Conservation (phyloP, 2,797 vertebrate genomes). For the Parauchenoglanis punctatus region DNA sequence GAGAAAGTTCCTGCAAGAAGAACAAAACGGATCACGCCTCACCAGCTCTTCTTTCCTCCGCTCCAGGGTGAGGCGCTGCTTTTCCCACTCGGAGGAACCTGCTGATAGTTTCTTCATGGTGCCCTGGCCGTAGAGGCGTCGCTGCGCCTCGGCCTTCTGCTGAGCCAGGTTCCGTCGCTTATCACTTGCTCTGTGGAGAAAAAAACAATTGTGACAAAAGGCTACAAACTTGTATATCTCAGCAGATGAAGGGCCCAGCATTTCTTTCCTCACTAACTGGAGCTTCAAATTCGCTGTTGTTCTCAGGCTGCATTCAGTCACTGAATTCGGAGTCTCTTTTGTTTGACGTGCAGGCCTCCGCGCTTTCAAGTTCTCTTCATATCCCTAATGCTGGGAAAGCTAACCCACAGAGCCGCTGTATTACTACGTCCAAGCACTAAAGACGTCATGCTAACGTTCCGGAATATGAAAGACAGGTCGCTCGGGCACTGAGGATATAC, state of each 20-base stretch:
- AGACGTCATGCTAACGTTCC: constrained; percentile 28
- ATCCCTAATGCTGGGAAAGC: constrained; percentile 20
- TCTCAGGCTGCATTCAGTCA: constrained; percentile 70
- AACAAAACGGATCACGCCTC: constrained; percentile 36
- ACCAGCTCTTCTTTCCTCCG: constrained; percentile 94
- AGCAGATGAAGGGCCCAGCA: constrained; percentile 45
- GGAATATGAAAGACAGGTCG: constrained; percentile 40
- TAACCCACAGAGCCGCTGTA: constrained; percentile 24
- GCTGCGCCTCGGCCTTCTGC: constrained; percentile 95
- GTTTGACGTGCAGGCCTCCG: constrained; percentile 62
- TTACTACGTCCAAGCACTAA: constrained; percentile 30
- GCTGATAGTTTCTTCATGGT: constrained; percentile 86
- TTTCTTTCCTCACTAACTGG: constrained; percentile 73
- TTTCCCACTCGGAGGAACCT: constrained; percentile 92
- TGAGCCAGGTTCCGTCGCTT: constrained; percentile 94
- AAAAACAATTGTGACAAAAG: constrained; percentile 46
- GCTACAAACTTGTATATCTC: constrained; percentile 48
- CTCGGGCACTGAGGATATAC: constrained; percentile 37
- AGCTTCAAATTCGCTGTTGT: constrained; percentile 78
- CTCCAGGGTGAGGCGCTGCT: constrained; percentile 90
- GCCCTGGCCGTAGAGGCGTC: constrained; percentile 91
- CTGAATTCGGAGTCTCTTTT: constrained; percentile 55
- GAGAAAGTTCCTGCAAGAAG: neutral
- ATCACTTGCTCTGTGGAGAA: constrained; percentile 86
- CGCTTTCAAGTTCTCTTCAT: constrained; percentile 17